Evolutionary conservation across 2,888 invertebrate species (phyloP), one percentile per base, ranked within the genome.

Genomic region (Piscicola geometra): DNA sequence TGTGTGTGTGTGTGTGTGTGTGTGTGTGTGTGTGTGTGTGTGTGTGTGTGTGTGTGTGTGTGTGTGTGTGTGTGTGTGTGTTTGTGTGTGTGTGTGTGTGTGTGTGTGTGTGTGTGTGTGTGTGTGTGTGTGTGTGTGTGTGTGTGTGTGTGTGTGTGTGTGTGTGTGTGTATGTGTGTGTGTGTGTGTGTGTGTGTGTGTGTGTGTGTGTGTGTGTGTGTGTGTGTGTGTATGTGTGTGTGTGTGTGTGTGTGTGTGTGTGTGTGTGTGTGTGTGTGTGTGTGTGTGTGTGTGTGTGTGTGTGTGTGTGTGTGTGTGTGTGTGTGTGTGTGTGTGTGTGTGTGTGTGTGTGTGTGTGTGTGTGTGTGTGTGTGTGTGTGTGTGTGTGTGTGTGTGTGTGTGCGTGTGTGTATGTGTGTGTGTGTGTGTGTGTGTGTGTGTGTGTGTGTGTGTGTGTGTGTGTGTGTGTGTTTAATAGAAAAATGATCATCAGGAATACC

Each of bases 321-420:
- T 77, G 76, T 69, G 77, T 75, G 76, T 77, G 76, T 77, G 76
- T 75, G 76, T 77, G 76, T 75, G 77, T 77, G 74, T 75, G 75
- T 77, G 75, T 77, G 64, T 78, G 75, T 75, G 72, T 78, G 75
- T 75, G 77, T 78, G 75, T 75, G 77, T 78, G 75, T 77, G 77
- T 78, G 77, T 77, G 74, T 75, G 70, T 74, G 74, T 77, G 72
- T 68, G 73, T 77, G 72, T 74, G 76, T 77, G 68, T 74, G 76
- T 77, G 73, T 52, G 70, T 73, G 76, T 69, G 64, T 76, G 70
- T 77, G 73, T 77, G 75, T 66, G 71, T 73, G 73, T 68, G 69
- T 76, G 70, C 60, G 56, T 73, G 73, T 69, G 32, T 70, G 67
- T 68, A 50, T 75, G 64, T 21, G 21, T 64, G 64, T 64, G 64